Evolutionary conservation across 2,888 invertebrate species (phyloP).

Genomic region (Gortyna flavago): DNA sequence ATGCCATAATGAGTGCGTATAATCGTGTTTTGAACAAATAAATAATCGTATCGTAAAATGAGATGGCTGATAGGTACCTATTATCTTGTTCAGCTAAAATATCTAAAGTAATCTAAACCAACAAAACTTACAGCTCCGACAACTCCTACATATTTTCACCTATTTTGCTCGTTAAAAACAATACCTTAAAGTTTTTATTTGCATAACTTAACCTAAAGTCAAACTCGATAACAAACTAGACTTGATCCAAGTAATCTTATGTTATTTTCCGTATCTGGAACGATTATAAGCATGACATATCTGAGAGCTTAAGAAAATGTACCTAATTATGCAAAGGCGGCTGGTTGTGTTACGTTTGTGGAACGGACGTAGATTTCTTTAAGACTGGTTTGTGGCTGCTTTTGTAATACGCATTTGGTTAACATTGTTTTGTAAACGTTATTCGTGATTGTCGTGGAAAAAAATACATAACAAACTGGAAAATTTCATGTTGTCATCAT

Average conservation of each 20-base stretch:
- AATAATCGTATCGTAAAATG: too few relatives aligned
- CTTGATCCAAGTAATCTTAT: constrained; percentile 28
- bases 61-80: too few relatives aligned
- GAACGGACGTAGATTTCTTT: constrained; percentile 48
- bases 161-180: not conserved
- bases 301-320: constrained; percentile 50
- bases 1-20: too few relatives aligned
- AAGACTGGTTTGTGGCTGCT: constrained; percentile 35
- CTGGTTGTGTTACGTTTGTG: constrained; percentile 26
- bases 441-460: not conserved
- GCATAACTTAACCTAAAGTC: constrained; percentile 1
- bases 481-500: too few relatives aligned
- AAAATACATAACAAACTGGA: not conserved
- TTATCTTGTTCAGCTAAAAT: too few relatives aligned
- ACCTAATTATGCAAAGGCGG: constrained; percentile 53
- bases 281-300: constrained; percentile 41
- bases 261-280: constrained; percentile 53
- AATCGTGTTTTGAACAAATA: too few relatives aligned
- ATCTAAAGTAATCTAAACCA: too few relatives aligned
- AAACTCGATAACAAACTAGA: constrained; percentile 13
- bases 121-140: too few relatives aligned
- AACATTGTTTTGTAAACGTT: constrained; percentile 7
- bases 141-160: not conserved
- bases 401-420: constrained; percentile 22
- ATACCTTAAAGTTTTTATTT: not conserved